Evolutionary conservation across 35 echinoderm and acorn worm species (phyloP).

Genomic region (Ophioderma brevispina): DNA sequence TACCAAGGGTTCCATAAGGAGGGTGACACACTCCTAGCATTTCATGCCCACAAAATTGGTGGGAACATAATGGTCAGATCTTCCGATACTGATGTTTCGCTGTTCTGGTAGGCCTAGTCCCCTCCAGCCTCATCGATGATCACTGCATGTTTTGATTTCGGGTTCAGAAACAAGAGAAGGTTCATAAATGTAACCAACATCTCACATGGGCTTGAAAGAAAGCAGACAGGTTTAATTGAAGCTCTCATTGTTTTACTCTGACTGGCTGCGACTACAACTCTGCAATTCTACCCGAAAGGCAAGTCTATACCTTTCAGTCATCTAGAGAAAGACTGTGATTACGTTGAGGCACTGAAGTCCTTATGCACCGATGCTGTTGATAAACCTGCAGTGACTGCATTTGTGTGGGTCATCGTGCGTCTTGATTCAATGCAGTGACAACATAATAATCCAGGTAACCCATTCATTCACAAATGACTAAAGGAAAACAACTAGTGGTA

Average conservation of each 20-base stretch:
- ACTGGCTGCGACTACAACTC: slow-evolving; percentile 67
- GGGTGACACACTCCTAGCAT: slow-evolving; percentile 22
- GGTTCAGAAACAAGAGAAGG: slow-evolving; percentile 50
- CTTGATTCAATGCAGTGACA: too few species aligned
- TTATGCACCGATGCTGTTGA: too few species aligned
- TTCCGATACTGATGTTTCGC: not conserved
- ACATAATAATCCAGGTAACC: too few species aligned
- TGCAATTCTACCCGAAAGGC: slow-evolving; percentile 56
- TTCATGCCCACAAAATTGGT: too few species aligned
- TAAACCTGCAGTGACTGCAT: too few species aligned
- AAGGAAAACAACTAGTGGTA: too few species aligned
- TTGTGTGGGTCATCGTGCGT: too few species aligned
- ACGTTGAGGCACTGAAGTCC: too few species aligned
- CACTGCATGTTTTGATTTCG: slow-evolving; percentile 39
- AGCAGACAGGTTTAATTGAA: slow-evolving; percentile 46
- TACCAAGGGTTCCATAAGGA: not conserved
- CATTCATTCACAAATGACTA: too few species aligned
- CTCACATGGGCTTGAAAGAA: slow-evolving; percentile 39
- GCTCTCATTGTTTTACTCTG: slow-evolving; percentile 44
- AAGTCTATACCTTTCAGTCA: slow-evolving; percentile 49
- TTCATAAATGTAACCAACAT: slow-evolving; percentile 58
- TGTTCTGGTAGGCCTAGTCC: not conserved
- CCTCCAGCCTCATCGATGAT: slow-evolving; percentile 11
- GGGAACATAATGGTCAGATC: too few species aligned
- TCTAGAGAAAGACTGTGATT: too few species aligned